Conservation (phyloP, 2,113 vertebrate genomes). For the Peromyscus leucopus region DNA sequence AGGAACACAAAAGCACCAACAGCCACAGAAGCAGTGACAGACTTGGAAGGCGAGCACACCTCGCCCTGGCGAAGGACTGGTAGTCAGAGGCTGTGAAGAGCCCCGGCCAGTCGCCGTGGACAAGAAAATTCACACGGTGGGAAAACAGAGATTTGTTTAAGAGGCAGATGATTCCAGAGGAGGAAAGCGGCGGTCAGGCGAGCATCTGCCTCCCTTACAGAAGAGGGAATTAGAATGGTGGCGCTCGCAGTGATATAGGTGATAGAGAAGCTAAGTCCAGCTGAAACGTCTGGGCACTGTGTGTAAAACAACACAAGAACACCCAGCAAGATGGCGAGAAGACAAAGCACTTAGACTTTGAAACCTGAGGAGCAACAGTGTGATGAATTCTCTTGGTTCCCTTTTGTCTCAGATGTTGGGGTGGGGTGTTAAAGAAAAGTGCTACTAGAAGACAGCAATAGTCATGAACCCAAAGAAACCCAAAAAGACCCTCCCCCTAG, state of each 20-base stretch:
- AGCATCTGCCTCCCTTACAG: not conserved
- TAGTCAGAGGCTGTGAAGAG: not conserved
- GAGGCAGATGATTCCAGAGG: not conserved
- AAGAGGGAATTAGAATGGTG: not conserved
- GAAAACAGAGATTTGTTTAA: not conserved
- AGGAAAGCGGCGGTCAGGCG: not conserved
- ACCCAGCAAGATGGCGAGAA: not conserved
- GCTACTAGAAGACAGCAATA: not conserved
- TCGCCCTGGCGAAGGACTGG: not conserved
- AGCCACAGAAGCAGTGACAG: constrained; percentile 5
- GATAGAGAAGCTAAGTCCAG: not conserved
- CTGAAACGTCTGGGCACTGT: not conserved
- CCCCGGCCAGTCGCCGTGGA: not conserved
- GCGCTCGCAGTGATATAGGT: not conserved
- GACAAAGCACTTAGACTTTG: not conserved
- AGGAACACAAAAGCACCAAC: not conserved
- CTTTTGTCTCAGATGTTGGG: not conserved
- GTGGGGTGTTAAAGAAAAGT: not conserved
- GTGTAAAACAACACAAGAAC: not conserved
- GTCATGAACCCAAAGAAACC: not conserved
- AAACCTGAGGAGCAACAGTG: not conserved
- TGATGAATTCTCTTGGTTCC: not conserved
- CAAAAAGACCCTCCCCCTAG: not conserved
- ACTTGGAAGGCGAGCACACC: not conserved
- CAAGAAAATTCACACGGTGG: not conserved